Evolutionary conservation across 2,797 vertebrate species (phyloP).

Genomic region (Gymnothorax reevesii): DNA sequence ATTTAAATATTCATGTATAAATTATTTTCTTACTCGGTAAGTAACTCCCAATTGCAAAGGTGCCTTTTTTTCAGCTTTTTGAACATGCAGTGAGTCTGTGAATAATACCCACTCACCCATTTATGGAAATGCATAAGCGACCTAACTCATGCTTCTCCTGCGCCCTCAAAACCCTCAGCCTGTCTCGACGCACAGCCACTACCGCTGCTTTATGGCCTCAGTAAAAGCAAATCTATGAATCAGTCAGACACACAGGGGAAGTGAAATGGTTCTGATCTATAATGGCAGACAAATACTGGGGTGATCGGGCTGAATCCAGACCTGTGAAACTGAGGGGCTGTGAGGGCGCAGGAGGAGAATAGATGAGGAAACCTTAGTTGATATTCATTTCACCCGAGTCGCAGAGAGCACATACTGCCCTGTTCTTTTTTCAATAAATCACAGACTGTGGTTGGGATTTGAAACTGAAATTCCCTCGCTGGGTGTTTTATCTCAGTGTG

Average conservation of each 20-base stretch:
- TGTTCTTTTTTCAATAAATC: slow-evolving; percentile 51
- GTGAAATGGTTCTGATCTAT: slow-evolving; percentile 16
- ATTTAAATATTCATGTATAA: not conserved
- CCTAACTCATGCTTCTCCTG: not conserved
- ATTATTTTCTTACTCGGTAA: not conserved
- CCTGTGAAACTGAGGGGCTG: not conserved
- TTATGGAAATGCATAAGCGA: not conserved
- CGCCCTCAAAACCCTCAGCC: not conserved
- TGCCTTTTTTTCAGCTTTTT: not conserved
- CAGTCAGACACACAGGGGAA: slow-evolving; percentile 1
- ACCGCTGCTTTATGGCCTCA: slow-evolving; percentile 4
- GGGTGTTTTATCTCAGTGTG: slow-evolving; percentile 45
- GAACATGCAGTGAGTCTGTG: not conserved
- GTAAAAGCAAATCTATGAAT: slow-evolving; percentile 12
- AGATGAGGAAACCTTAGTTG: slow-evolving; percentile 49
- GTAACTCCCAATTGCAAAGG: not conserved
- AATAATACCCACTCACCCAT: not conserved
- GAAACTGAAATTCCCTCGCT: slow-evolving; percentile 37
- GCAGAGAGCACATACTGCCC: slow-evolving; percentile 49
- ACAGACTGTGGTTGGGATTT: slow-evolving; percentile 47
- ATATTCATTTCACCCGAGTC: slow-evolving; percentile 56
- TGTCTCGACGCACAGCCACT: not conserved
- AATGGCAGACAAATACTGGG: slow-evolving; percentile 14
- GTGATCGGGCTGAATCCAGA: not conserved
- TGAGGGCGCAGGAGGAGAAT: slow-evolving; percentile 2